phyloP scores from a whole-genome alignment of 2,113 vertebrate species.

The Xiphophorus hellerii region DNA sequence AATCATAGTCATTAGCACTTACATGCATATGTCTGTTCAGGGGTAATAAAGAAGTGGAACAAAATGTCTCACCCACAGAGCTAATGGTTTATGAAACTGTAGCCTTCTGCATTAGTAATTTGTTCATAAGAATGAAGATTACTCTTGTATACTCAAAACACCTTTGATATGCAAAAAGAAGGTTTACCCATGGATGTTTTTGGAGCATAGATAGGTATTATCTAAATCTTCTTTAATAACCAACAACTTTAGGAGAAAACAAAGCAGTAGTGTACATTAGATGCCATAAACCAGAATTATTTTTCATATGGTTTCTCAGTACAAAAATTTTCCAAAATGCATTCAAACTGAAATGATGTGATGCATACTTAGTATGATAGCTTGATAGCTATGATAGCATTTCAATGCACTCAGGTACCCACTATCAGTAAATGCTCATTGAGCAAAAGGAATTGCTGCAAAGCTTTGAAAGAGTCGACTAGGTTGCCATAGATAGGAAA shows the following conservation, averaged over 20 bases:
- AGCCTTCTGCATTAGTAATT: constrained; percentile 51
- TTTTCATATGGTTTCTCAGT: too few relatives aligned
- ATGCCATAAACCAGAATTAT: background rate
- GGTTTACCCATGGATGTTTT: constrained; percentile 12
- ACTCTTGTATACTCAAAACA: constrained; percentile 31
- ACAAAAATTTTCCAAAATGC: too few relatives aligned
- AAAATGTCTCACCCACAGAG: constrained; percentile 54
- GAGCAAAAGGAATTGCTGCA: too few relatives aligned
- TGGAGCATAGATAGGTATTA: constrained; percentile 11
- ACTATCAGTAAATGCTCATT: too few relatives aligned
- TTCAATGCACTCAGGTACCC: too few relatives aligned
- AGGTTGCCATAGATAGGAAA: too few relatives aligned
- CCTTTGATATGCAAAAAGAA: constrained; percentile 21
- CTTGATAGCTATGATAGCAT: too few relatives aligned
- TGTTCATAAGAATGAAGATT: constrained; percentile 50
- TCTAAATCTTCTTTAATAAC: constrained; percentile 7
- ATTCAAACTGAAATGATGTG: too few relatives aligned
- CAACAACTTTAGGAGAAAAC: background rate
- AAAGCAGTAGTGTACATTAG: background rate
- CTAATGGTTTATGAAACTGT: constrained; percentile 69
- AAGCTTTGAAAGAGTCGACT: too few relatives aligned
- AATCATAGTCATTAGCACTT: constrained; percentile 74
- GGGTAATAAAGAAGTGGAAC: constrained; percentile 26
- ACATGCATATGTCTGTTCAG: constrained; percentile 51
- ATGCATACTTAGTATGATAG: too few relatives aligned